phyloP scores from a whole-genome alignment of 1,140 invertebrate species.

The Tachypleus tridentatus region DNA sequence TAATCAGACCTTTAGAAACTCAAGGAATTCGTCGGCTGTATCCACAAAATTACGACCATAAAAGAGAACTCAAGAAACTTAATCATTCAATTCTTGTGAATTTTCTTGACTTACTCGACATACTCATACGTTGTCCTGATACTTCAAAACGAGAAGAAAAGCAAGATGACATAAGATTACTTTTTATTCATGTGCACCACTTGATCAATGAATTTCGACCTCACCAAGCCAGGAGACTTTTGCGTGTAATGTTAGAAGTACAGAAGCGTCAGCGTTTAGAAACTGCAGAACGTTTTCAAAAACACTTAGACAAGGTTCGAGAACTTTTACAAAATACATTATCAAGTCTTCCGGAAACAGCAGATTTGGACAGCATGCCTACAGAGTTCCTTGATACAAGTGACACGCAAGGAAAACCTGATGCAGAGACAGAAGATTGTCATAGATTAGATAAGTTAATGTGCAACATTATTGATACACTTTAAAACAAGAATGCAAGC shows the following conservation, averaged over 20 bases:
- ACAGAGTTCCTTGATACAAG: conserved; percentile 31
- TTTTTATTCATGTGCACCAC: conserved; percentile 99
- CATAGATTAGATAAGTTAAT: conserved; percentile 75
- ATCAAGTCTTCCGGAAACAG: conserved; percentile 62
- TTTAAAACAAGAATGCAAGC: conserved; percentile 20
- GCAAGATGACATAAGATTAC: conserved; percentile 84
- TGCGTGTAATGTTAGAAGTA: conserved; percentile 88
- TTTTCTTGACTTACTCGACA: conserved; percentile 89
- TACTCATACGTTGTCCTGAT: conserved; percentile 81
- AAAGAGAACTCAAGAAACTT: conserved; percentile 90
- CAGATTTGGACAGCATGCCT: conserved; percentile 65
- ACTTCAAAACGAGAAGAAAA: conserved; percentile 86
- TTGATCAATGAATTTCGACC: conserved; percentile 95
- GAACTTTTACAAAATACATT: conserved; percentile 56
- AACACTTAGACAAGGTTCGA: conserved; percentile 72
- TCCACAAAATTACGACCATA: conserved; percentile 88
- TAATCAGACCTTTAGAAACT: conserved; percentile 83
- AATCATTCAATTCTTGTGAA: conserved; percentile 94
- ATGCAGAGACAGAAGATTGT: conserved; percentile 59
- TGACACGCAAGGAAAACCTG: conserved; percentile 39
- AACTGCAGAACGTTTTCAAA: conserved; percentile 77
- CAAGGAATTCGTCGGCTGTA: conserved; percentile 90
- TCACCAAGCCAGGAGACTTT: conserved; percentile 51
- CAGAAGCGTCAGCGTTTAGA: conserved; percentile 83
- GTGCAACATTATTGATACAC: conserved; percentile 78